phyloP scores from a whole-genome alignment of 2,113 vertebrate species.

The Baryphthengus martii region DNA sequence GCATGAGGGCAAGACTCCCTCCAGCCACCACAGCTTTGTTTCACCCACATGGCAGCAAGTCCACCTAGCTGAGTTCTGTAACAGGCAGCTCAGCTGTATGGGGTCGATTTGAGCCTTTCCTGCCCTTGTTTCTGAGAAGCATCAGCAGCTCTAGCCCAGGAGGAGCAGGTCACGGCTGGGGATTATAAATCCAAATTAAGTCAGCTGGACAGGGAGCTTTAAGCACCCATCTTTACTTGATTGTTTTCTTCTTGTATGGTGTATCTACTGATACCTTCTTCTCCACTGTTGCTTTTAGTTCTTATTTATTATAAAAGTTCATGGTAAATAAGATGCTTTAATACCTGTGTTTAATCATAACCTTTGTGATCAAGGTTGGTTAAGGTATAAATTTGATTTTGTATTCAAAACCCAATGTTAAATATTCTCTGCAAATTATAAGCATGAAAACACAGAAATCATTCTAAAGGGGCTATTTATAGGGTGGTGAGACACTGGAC shows the following conservation, averaged over 20 bases:
- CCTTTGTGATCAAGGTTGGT: background rate
- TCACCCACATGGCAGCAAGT: accelerated
- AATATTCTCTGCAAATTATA: background rate
- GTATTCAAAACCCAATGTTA: background rate
- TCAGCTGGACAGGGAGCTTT: background rate
- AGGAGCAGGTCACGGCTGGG: background rate
- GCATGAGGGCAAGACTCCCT: background rate
- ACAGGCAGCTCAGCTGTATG: background rate
- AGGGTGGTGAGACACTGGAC: too few species aligned
- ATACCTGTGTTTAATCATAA: background rate
- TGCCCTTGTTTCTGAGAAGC: background rate
- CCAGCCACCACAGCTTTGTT: background rate
- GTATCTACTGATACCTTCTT: background rate
- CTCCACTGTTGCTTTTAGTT: background rate
- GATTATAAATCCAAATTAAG: background rate
- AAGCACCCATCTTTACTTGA: background rate
- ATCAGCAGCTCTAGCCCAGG: background rate
- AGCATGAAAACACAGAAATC: background rate
- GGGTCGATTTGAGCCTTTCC: background rate
- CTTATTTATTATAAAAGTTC: background rate
- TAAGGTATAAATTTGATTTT: background rate
- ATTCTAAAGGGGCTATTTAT: background rate
- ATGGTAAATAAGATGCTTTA: background rate
- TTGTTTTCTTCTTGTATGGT: background rate
- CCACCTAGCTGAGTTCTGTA: accelerated